phyloP scores from a whole-genome alignment of 37 sponge, comb jelly and placozoan species.

The Theonella swinhoei region DNA sequence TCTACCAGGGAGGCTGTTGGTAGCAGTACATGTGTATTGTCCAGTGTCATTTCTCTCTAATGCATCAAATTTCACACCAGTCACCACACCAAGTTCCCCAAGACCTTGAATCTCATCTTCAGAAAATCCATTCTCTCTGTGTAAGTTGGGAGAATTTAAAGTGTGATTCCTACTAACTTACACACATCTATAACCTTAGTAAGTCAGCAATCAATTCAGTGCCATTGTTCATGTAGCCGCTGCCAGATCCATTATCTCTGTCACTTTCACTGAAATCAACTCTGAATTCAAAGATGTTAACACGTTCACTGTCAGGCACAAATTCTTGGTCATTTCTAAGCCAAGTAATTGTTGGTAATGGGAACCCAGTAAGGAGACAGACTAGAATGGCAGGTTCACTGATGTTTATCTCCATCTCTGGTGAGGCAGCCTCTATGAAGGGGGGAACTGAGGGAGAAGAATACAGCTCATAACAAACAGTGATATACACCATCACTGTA shows the following conservation, averaged over 20 bases:
- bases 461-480: too few species aligned
- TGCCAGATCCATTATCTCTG: neutral
- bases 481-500: too few species aligned
- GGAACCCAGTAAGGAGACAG: conserved; percentile 60
- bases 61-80: conserved; percentile 30
- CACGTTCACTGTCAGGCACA: neutral
- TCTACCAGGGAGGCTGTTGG: conserved; percentile 20
- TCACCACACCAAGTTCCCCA: conserved; percentile 41
- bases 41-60: conserved; percentile 65
- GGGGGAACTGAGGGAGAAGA: conserved; percentile 55
- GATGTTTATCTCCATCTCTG: conserved; percentile 6
- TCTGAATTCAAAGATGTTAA: conserved; percentile 11
- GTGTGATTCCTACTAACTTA: too few species aligned
- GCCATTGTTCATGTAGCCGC: conserved; percentile 13
- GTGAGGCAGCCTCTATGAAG: conserved; percentile 30
- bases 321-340: conserved; percentile 32
- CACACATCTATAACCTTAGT: neutral
- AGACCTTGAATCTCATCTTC: neutral
- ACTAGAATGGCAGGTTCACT: conserved; percentile 5
- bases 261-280: neutral
- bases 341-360: conserved; percentile 50
- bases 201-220: conserved; percentile 19
- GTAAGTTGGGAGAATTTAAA: too few species aligned
- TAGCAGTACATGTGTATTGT: conserved; percentile 66
- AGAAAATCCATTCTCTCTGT: neutral